phyloP scores from a whole-genome alignment of 1,140 invertebrate genomes.

The Drosophila cardini region DNA sequence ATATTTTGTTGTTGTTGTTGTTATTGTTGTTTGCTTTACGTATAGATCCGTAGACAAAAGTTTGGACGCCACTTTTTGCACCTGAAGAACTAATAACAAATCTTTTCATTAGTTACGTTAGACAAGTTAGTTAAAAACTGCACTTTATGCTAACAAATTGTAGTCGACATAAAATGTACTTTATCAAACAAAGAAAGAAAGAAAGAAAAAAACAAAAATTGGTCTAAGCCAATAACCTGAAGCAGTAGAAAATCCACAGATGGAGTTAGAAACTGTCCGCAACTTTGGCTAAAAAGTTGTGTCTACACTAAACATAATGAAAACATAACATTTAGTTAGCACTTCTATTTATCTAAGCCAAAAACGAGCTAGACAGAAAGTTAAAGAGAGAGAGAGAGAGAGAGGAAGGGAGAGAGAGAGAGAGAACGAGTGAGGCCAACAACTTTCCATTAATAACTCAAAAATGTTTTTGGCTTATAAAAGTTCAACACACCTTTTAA shows the following conservation, averaged over 20 bases:
- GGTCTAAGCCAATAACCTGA: conserved; percentile 69
- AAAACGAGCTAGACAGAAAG: background rate
- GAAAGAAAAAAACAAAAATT: conserved; percentile 41
- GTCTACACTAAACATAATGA: conserved; percentile 71
- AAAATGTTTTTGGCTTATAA: conserved; percentile 77
- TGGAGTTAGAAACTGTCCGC: conserved; percentile 29
- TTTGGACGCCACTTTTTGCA: conserved; percentile 61
- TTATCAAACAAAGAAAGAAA: conserved; percentile 14
- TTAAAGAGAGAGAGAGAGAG: background rate
- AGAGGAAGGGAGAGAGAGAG: background rate
- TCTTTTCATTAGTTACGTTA: conserved; percentile 82
- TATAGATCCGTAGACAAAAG: conserved; percentile 65
- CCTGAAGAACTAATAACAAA: conserved; percentile 78
- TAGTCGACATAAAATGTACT: conserved; percentile 33
- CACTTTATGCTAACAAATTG: conserved; percentile 74
- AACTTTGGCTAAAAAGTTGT: conserved; percentile 53
- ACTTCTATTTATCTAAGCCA: conserved; percentile 70
- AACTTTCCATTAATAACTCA: conserved; percentile 82
- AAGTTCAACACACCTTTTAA: conserved; percentile 60
- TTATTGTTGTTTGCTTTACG: conserved; percentile 35
- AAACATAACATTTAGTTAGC: conserved; percentile 83
- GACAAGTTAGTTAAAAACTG: conserved; percentile 82
- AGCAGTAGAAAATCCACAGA: conserved; percentile 23
- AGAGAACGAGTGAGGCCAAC: conserved; percentile 3
- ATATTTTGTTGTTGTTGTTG: conserved; percentile 14